Evolutionary conservation across 2,888 invertebrate species (phyloP), one percentile per base, ranked within the genome.

Genomic region (Nyleta sp.): DNA sequence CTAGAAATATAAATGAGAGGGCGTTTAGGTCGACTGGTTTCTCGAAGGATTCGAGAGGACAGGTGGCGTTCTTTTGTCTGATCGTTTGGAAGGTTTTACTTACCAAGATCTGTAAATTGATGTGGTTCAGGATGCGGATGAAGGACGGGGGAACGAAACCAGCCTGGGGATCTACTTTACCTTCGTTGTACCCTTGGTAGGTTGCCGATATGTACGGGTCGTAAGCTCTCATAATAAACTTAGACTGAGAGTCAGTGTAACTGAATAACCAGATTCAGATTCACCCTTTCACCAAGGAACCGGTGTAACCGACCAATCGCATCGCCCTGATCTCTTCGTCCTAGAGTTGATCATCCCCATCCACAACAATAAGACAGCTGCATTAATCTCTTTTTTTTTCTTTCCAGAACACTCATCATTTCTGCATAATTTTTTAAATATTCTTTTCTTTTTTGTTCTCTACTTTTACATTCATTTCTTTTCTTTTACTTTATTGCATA

Each of bases 101-200:
- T 72, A 78, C 78, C 72, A 33, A 48, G 8, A 64, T 75, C 75
- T 70, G 62, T 70, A 75, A 75, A 75, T 33, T 18, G 22, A 33
- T 13, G 13, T 35, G 53, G 35, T 35, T 10, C 18, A 40, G 18
- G 20, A 17, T 10, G 31, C 1, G 15, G 50, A 33, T 35, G 18
- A 31, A 20, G n/a, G 38, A 50, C 55, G 13, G 50, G 65, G 76
- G 80, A 82, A 82, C 83, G 91, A 91, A 91, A 91, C 89, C 91
- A 91, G 90, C 90, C 90, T 87, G 87, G 89, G 89, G 89, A 88
- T 86, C 88, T 91, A 91, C 91, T 88, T 91, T 91, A 91, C 91
- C 91, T 91, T 88, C 88, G 88, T 83, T 85, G 86, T 87, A 90
- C 90, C 89, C 88, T 90, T 84, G 87, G 88, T 88, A 89, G 87